Conservation (phyloP, 2,797 vertebrate genomes). For the Parauchenoglanis ngamensis region DNA sequence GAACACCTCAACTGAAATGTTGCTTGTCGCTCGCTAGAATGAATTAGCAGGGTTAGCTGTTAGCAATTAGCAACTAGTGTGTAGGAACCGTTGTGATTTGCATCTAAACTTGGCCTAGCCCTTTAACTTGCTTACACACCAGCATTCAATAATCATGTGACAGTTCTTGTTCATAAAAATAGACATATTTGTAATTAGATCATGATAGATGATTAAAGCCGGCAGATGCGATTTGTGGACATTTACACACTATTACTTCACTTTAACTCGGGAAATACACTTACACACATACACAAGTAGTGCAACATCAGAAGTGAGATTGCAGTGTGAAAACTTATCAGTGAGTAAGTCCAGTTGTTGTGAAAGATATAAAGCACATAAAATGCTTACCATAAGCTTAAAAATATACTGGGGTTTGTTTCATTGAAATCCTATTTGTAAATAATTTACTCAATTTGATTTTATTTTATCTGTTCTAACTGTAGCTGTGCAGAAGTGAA, state of each 20-base stretch:
- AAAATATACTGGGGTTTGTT: neutral
- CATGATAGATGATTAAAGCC: neutral
- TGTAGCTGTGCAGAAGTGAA: neutral
- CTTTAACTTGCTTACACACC: neutral
- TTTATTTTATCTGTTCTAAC: neutral
- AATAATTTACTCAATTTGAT: too few relatives aligned
- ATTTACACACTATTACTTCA: neutral
- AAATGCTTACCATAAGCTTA: too few relatives aligned
- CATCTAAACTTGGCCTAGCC: conserved; percentile 10
- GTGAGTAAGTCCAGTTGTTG: neutral
- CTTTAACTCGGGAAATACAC: neutral
- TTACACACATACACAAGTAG: neutral
- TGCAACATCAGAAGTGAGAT: neutral
- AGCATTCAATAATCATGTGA: neutral
- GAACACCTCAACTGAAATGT: too few relatives aligned
- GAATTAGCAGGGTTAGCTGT: neutral
- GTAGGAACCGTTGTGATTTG: neutral
- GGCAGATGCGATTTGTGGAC: neutral
- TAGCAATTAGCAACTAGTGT: too few relatives aligned
- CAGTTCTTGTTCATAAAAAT: neutral
- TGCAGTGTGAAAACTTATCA: neutral
- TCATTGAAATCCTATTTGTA: neutral
- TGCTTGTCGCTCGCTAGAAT: too few relatives aligned
- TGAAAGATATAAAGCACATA: neutral
- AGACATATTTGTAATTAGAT: neutral